These are phyloP conservation scores for Reinhardtius hippoglossoides DNA, from an alignment of 2,113 vertebrate genomes.

Conservation along the genomic window DNA sequence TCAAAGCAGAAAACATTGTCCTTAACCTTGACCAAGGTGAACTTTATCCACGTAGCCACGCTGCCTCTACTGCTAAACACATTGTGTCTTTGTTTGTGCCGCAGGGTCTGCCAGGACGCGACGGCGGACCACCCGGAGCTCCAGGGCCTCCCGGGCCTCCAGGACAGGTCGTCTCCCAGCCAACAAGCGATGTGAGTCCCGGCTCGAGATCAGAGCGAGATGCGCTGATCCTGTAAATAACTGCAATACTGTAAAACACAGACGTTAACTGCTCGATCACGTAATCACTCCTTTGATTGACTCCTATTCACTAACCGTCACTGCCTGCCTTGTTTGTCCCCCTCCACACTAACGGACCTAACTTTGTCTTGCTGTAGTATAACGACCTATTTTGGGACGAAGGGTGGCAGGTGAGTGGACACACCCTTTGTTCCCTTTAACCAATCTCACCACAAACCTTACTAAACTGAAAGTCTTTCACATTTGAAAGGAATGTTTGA, in stretches of 20 bases:
- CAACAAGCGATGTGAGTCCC: conserved; percentile 74
- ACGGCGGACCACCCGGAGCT: conserved; percentile 82
- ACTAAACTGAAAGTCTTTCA: conserved; percentile 2
- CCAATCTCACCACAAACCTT: neutral
- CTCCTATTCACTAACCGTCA: conserved; percentile 57
- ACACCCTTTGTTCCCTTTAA: conserved; percentile 6
- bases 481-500: neutral
- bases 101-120: conserved; percentile 88
- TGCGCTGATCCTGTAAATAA: neutral
- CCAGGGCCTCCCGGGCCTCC: conserved; percentile 90
- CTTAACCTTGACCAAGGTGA: too few species aligned
- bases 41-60: neutral
- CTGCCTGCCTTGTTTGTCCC: conserved; percentile 31
- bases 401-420: conserved; percentile 71
- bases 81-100: conserved; percentile 32
- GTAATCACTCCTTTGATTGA: neutral
- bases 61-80: neutral
- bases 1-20: too few species aligned
- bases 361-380: conserved; percentile 73
- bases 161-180: conserved; percentile 78
- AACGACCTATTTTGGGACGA: conserved; percentile 64
- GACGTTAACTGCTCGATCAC: neutral
- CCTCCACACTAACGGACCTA: conserved; percentile 61
- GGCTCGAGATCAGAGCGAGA: neutral
- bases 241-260: neutral